Conservation (phyloP, 2,888 invertebrate genomes). For the Halictus ligatus region DNA sequence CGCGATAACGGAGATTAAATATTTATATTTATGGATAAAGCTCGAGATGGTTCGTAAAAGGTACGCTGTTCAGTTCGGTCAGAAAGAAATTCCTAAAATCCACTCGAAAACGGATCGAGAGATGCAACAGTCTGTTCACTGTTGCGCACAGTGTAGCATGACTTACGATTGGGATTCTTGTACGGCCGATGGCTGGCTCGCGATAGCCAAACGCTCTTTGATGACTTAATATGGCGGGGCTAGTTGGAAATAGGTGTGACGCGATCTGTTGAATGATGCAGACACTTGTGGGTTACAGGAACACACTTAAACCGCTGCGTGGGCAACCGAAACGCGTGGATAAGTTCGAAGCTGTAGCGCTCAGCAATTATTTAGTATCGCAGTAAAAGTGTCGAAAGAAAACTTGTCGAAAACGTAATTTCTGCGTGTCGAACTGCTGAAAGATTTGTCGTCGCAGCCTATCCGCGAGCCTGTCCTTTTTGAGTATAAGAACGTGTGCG, state of each 20-base stretch:
- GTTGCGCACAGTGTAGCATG: background rate
- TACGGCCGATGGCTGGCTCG: background rate
- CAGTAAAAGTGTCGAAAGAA: background rate
- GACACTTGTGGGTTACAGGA: background rate
- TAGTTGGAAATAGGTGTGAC: constrained; percentile 3
- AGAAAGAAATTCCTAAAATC: background rate
- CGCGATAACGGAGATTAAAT: no score
- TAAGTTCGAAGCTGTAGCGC: background rate
- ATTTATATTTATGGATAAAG: no score
- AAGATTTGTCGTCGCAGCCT: no score
- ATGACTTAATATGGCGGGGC: constrained; percentile 7
- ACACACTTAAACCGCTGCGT: background rate
- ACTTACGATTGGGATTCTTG: background rate
- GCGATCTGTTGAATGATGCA: background rate
- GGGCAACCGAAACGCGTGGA: background rate
- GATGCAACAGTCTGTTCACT: background rate
- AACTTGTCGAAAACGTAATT: no score
- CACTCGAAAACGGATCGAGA: background rate
- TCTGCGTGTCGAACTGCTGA: no score
- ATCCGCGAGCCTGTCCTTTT: no score
- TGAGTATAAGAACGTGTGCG: no score
- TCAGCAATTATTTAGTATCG: background rate
- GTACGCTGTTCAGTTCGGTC: no score
- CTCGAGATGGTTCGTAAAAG: background rate
- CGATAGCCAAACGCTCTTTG: constrained; percentile 1